These are phyloP conservation scores for Drosophila saltans DNA, from an alignment of 1,140 invertebrate genomes.

Conservation along the genomic window DNA sequence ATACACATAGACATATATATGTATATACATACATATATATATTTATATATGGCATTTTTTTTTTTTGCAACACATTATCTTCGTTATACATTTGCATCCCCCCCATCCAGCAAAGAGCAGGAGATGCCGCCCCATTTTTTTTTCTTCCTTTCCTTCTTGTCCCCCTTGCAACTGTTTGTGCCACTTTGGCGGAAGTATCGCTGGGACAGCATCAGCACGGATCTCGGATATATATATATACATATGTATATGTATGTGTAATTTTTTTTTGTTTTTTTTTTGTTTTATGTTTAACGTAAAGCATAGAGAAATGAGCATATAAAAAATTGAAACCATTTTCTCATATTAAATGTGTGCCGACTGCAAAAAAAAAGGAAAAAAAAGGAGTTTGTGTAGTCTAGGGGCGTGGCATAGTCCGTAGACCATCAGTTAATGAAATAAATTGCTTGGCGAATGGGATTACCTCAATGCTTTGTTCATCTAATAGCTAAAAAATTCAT, in stretches of 20 bases:
- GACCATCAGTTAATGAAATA: constrained; percentile 6
- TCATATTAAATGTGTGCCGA: constrained; percentile 79
- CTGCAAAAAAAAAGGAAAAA: constrained; percentile 20
- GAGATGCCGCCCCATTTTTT: neutral
- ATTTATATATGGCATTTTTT: constrained; percentile 63
- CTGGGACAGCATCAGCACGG: constrained; percentile 65
- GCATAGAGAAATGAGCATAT: constrained; percentile 60
- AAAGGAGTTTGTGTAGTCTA: neutral
- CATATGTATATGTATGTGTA: constrained; percentile 22
- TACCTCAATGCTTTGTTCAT: neutral
- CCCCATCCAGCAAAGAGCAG: neutral
- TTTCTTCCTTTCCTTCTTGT: constrained; percentile 50
- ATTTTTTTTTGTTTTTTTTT: constrained; percentile 41
- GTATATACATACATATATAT: constrained; percentile 32
- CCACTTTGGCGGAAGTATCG: constrained; percentile 78
- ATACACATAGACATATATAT: constrained; percentile 37
- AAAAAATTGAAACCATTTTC: constrained; percentile 79
- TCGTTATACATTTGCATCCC: constrained; percentile 44
- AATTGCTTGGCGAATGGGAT: neutral
- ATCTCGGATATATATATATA: constrained; percentile 20
- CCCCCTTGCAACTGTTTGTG: constrained; percentile 57
- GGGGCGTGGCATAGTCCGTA: neutral
- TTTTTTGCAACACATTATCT: constrained; percentile 69
- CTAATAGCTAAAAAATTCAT: neutral
- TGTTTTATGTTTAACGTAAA: constrained; percentile 49